These are phyloP conservation scores for Gracilinanus agilis DNA, from an alignment of 2,113 vertebrate genomes.

Conservation along the genomic window DNA sequence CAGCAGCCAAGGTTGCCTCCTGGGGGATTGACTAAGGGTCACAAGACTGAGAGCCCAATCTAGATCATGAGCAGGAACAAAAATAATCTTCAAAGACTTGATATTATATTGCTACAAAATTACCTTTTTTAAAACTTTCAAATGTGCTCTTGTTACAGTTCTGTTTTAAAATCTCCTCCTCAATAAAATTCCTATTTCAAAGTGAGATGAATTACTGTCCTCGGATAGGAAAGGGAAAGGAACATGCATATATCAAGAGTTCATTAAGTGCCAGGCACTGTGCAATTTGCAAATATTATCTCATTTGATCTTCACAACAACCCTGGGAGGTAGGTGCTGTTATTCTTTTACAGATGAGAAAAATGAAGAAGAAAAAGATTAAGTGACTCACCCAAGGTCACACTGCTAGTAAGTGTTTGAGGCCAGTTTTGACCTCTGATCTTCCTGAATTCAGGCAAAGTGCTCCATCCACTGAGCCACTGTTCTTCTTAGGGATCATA, in stretches of 20 bases:
- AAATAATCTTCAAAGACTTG: slow-evolving; percentile 29
- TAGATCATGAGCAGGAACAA: slow-evolving; percentile 19
- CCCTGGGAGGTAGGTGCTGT: not conserved
- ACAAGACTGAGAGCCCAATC: slow-evolving; percentile 55
- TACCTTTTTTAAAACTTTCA: not conserved
- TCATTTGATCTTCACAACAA: not conserved
- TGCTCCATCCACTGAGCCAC: not conserved
- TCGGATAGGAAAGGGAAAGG: not conserved
- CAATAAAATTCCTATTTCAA: slow-evolving; percentile 46
- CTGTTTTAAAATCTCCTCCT: slow-evolving; percentile 15
- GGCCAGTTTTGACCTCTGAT: not conserved
- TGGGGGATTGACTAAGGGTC: slow-evolving; percentile 34
- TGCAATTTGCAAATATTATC: not conserved
- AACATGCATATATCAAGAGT: not conserved
- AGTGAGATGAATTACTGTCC: slow-evolving; percentile 24
- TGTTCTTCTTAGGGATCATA: not conserved
- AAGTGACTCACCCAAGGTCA: too few species aligned
- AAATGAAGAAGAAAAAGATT: not conserved
- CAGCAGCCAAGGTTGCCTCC: slow-evolving; percentile 3
- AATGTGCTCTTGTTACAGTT: slow-evolving; percentile 3
- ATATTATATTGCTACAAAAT: slow-evolving; percentile 32
- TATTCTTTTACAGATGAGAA: not conserved
- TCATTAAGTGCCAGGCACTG: slow-evolving; percentile 7
- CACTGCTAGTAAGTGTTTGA: not conserved
- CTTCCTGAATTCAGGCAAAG: not conserved